A percentile compares a stretch with the other conserved stretches of the same genome.
Evolutionary conservation across 2,888 invertebrate species (phyloP).

Genomic region (Papilio gigon): DNA sequence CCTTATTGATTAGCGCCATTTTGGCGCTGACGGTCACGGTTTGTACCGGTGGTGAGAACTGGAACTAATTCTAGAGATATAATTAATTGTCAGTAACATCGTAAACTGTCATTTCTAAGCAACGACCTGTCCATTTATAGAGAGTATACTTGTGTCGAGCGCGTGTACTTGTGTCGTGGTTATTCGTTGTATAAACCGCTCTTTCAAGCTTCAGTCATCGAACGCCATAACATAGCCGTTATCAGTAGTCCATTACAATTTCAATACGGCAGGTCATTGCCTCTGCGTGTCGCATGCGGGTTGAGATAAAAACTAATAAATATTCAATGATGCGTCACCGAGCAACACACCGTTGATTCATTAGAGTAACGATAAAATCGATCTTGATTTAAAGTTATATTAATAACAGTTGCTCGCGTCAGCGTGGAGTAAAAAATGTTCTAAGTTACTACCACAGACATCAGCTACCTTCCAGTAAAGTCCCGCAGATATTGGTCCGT

Average conservation of each 20-base stretch:
- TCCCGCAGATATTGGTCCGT: too few relatives aligned
- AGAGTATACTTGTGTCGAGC: too few relatives aligned
- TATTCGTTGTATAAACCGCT: not conserved
- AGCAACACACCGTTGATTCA: slow-evolving; percentile 23
- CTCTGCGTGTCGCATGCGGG: slow-evolving; percentile 40
- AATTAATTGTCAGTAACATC: too few relatives aligned
- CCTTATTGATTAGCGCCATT: too few relatives aligned
- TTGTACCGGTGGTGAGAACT: too few relatives aligned
- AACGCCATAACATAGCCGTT: slow-evolving; percentile 40
- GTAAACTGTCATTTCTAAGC: too few relatives aligned
- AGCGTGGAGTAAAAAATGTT: too few relatives aligned
- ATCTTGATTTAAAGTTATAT: slow-evolving; percentile 1
- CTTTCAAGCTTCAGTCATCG: slow-evolving; percentile 2
- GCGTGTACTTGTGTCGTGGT: not conserved
- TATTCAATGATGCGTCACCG: slow-evolving; percentile 38
- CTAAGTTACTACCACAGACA: too few relatives aligned
- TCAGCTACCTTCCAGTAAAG: too few relatives aligned
- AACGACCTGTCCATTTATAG: too few relatives aligned
- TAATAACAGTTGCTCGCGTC: not conserved
- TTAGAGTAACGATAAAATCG: slow-evolving; percentile 16
- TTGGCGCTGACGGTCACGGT: too few relatives aligned
- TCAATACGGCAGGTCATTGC: slow-evolving; percentile 48
- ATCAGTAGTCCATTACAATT: slow-evolving; percentile 46
- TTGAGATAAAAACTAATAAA: slow-evolving; percentile 42
- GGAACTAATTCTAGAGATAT: too few relatives aligned